Evolutionary conservation across 1,140 invertebrate genomes (phyloP).

Genomic region (Metopolophium dirhodum): DNA sequence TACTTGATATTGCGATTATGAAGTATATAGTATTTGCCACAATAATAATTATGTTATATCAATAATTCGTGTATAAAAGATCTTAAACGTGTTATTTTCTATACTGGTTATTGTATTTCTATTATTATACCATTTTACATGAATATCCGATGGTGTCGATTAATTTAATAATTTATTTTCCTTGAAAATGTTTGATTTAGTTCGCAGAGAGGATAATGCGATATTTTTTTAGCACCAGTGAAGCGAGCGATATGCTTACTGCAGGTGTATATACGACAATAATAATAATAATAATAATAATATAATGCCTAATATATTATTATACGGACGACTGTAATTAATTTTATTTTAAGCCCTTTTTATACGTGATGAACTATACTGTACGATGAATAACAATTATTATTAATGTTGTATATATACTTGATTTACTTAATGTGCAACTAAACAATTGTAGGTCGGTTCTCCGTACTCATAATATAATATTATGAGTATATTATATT

Average conservation of each 20-base stretch:
- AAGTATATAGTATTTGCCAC: background rate
- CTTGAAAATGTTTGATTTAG: background rate
- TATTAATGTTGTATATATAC: background rate
- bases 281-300: background rate
- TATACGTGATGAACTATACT: background rate
- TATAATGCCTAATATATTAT: too few species aligned
- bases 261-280: background rate
- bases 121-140: background rate
- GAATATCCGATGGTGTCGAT: background rate
- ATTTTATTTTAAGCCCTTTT: background rate
- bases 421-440: background rate
- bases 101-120: background rate
- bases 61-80: background rate
- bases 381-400: background rate
- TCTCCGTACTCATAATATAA: background rate
- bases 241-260: background rate
- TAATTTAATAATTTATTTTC: background rate
- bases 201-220: background rate
- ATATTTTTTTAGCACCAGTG: background rate
- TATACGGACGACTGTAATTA: too few species aligned
- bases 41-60: background rate
- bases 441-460: background rate
- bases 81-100: background rate
- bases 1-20: background rate
- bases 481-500: background rate